These are phyloP conservation scores for Gymnobelideus leadbeateri DNA, from an alignment of 2,113 vertebrate species.

Conservation along the genomic window DNA sequence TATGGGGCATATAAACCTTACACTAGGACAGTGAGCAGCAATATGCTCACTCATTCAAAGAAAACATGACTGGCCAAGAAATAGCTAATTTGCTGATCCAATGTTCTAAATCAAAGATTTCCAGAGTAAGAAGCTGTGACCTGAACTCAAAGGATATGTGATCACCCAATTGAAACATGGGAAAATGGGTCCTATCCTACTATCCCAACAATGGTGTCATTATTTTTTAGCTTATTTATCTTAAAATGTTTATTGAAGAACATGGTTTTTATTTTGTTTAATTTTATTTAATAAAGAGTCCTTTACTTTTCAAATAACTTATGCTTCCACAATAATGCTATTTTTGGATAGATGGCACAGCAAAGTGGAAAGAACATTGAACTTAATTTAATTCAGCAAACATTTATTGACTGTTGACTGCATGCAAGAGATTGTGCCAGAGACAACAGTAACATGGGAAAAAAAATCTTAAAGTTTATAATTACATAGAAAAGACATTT, in stretches of 20 bases:
- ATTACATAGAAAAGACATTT: neutral
- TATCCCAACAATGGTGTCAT: neutral
- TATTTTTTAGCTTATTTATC: neutral
- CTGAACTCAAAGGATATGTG: neutral
- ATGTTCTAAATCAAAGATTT: neutral
- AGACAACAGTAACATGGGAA: neutral
- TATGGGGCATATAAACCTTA: neutral
- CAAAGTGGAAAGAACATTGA: neutral
- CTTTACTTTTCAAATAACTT: slow-evolving; percentile 22
- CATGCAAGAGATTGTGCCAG: neutral
- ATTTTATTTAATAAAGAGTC: neutral
- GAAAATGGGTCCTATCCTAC: neutral
- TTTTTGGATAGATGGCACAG: neutral
- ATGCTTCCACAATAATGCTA: neutral
- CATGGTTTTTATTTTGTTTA: neutral
- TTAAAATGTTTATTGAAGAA: neutral
- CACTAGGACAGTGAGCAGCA: neutral
- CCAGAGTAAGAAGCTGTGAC: neutral
- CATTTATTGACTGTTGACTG: neutral
- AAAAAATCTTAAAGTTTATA: neutral
- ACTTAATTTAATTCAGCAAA: neutral
- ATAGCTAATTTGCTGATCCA: neutral
- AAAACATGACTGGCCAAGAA: neutral
- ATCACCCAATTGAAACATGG: neutral
- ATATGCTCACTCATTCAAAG: neutral